Evolutionary conservation across 2,888 invertebrate genomes (phyloP).

Genomic region (Ormyrus labotus): DNA sequence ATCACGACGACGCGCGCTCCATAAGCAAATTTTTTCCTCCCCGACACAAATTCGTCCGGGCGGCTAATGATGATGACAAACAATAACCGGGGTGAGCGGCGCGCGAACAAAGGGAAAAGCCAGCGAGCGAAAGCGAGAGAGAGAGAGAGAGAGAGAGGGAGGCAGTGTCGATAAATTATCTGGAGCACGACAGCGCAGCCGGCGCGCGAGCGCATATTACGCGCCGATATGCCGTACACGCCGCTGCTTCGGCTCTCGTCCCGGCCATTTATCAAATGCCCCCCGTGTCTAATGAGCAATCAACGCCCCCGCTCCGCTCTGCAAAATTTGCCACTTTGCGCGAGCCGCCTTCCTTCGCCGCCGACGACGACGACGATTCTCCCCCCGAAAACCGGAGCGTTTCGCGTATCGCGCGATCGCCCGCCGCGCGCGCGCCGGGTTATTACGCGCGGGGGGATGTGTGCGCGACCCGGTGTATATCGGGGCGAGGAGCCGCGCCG

Average conservation of each 20-base stretch:
- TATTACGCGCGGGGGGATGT: no score
- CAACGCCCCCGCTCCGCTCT: background rate
- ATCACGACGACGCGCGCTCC: no score
- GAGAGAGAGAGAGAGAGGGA: background rate
- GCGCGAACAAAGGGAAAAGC: background rate
- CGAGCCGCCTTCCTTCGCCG: no score
- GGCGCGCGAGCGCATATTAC: background rate
- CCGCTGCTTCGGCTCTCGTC: background rate
- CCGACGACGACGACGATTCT: no score
- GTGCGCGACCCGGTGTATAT: no score
- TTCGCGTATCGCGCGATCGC: no score
- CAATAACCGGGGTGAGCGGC: background rate
- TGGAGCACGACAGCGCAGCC: background rate
- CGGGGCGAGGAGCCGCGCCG: no score
- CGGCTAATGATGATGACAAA: background rate
- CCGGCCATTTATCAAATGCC: constrained; percentile 27
- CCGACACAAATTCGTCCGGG: no score
- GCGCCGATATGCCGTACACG: background rate
- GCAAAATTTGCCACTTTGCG: no score
- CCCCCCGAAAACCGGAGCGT: no score
- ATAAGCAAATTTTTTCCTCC: no score
- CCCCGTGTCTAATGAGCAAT: constrained; percentile 34
- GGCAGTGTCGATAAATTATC: constrained; percentile 19
- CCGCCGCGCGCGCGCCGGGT: no score
- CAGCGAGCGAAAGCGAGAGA: background rate